phyloP scores from a whole-genome alignment of 2,113 vertebrate species.

The Pollachius pollachius region DNA sequence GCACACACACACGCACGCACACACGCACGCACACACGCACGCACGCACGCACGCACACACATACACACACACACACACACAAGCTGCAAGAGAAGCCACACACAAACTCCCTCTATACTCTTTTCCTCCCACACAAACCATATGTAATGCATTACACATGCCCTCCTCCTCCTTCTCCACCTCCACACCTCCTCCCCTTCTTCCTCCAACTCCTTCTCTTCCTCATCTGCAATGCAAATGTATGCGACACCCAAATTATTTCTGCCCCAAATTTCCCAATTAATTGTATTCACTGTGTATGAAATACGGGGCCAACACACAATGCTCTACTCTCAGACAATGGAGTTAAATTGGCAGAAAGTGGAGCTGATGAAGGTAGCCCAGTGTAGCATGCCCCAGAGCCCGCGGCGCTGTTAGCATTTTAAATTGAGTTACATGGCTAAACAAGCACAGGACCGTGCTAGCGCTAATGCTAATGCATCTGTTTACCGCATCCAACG shows the following conservation, averaged over 20 bases:
- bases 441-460: slow-evolving; percentile 62
- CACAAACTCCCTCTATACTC: not conserved
- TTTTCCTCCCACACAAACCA: too few species aligned
- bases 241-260: slow-evolving; percentile 52
- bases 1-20: not conserved
- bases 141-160: not conserved
- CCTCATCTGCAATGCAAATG: slow-evolving; percentile 64
- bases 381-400: slow-evolving; percentile 49
- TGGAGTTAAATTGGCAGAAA: slow-evolving; percentile 56
- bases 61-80: not conserved
- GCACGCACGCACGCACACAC: not conserved
- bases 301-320: slow-evolving; percentile 57
- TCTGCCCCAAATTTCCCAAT: slow-evolving; percentile 59
- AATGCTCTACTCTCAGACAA: slow-evolving; percentile 46
- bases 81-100: not conserved
- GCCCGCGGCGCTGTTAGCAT: slow-evolving; percentile 67
- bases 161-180: not conserved
- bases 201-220: not conserved
- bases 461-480: slow-evolving; percentile 32
- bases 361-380: slow-evolving; percentile 38
- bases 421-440: slow-evolving; percentile 73
- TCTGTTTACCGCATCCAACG: slow-evolving; percentile 49
- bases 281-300: slow-evolving; percentile 65
- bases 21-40: not conserved
- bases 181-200: not conserved